These are phyloP conservation scores for Lagopus leucura DNA, from an alignment of 2,113 vertebrate genomes.

Conservation along the genomic window DNA sequence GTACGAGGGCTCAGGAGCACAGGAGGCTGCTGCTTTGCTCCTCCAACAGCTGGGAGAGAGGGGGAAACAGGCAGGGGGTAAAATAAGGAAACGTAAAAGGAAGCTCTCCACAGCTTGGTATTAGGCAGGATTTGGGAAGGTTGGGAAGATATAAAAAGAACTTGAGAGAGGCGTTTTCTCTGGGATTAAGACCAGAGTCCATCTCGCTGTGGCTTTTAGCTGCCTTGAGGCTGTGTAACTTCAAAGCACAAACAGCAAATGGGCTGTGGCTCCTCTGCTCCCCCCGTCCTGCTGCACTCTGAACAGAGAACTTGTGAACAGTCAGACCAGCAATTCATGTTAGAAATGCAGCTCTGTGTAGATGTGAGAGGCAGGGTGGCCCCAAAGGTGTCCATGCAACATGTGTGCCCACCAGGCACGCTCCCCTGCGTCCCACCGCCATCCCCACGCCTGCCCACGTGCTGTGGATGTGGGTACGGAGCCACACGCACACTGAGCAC, in stretches of 20 bases:
- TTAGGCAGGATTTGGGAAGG: constrained; percentile 44
- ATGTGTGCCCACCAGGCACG: no score
- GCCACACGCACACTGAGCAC: background rate
- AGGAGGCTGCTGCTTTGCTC: accelerated
- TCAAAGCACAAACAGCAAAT: constrained; percentile 12
- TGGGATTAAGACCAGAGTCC: constrained; percentile 36
- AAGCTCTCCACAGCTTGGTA: background rate
- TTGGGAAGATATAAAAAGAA: background rate
- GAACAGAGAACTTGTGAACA: background rate
- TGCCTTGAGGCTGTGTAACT: constrained; percentile 14
- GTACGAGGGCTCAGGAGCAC: background rate
- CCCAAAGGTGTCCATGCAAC: background rate
- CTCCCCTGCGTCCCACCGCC: no score
- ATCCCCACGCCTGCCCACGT: no score
- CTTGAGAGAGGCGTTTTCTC: constrained; percentile 2
- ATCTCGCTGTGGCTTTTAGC: background rate
- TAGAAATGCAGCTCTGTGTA: background rate
- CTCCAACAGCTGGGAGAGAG: background rate
- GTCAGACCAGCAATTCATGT: background rate
- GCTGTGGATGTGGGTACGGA: background rate
- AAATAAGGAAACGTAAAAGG: background rate
- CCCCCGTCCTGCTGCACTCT: background rate
- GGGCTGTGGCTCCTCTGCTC: background rate
- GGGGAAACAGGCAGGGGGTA: background rate
- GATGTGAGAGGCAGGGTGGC: background rate